phyloP scores from a whole-genome alignment of 2,113 vertebrate species.

The Athene cunicularia region DNA sequence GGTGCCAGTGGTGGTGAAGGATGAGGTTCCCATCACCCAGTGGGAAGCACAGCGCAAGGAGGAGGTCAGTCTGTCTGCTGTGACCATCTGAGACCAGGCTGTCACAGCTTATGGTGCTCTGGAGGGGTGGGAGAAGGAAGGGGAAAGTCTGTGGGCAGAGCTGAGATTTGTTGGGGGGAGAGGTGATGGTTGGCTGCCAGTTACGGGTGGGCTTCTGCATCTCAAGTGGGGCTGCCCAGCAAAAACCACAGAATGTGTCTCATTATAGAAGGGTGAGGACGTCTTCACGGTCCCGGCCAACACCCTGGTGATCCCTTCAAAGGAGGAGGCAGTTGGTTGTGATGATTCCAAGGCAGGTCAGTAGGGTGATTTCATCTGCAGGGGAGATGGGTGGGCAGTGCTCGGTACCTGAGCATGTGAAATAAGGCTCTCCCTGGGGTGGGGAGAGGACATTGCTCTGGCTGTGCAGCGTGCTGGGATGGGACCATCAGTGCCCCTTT shows the following conservation, averaged over 20 bases:
- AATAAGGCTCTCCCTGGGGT: not conserved
- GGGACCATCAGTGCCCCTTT: not conserved
- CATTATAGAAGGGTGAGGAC: not conserved
- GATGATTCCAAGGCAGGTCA: not conserved
- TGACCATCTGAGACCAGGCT: not conserved
- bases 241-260: fast-evolving
- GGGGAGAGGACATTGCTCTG: not conserved
- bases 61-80: not conserved
- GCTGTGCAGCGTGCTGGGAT: not conserved
- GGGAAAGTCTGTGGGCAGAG: not conserved
- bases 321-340: not conserved
- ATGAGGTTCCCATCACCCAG: not conserved
- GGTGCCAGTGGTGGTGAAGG: not conserved
- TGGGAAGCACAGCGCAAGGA: conserved; percentile 51
- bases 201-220: not conserved
- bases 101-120: not conserved
- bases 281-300: not conserved
- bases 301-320: not conserved
- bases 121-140: not conserved
- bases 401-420: not conserved
- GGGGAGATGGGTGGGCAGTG: not conserved
- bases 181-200: not conserved
- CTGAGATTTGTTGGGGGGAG: not conserved
- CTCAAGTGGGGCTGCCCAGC: not conserved
- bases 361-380: not conserved